A percentile compares a stretch with the other conserved stretches of the same genome.
Conservation (phyloP, 1,140 invertebrate species). For the Rhyacophila brunnea region DNA sequence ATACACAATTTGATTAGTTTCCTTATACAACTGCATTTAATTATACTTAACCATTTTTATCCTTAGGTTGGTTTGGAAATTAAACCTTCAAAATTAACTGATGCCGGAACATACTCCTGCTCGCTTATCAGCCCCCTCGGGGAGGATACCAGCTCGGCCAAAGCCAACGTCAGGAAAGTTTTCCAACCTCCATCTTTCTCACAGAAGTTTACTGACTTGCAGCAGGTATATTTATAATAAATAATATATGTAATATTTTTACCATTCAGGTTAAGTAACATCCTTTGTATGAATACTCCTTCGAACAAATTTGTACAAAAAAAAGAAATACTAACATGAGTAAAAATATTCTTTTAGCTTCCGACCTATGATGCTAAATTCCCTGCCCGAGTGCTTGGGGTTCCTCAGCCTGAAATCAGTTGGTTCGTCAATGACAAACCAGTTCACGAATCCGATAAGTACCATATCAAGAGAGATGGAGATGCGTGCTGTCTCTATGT, state of each 20-base stretch:
- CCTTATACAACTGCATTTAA: neutral
- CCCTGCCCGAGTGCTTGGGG: constrained; percentile 75
- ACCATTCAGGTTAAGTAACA: no score
- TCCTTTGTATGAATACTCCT: neutral
- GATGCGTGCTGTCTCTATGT: constrained; percentile 76
- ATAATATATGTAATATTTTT: neutral
- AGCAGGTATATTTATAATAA: constrained; percentile 62
- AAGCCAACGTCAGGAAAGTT: constrained; percentile 74
- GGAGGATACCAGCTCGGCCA: constrained; percentile 64
- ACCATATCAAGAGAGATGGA: constrained; percentile 73
- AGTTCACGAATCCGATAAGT: constrained; percentile 69
- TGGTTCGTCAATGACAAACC: constrained; percentile 81
- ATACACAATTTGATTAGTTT: neutral
- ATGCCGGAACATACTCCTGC: constrained; percentile 77
- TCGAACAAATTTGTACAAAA: constrained; percentile 3
- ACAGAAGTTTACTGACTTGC: constrained; percentile 79
- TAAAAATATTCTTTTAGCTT: constrained; percentile 56
- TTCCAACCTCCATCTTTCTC: constrained; percentile 78
- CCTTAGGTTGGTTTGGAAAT: constrained; percentile 78
- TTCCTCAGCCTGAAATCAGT: constrained; percentile 81
- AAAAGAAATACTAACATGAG: no score
- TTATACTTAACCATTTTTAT: no score
- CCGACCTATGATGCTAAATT: constrained; percentile 78
- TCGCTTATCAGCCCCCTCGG: constrained; percentile 74
- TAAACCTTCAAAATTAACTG: constrained; percentile 64